phyloP scores from a whole-genome alignment of 1,140 invertebrate genomes.

The Drosophila sulfurigaster region DNA sequence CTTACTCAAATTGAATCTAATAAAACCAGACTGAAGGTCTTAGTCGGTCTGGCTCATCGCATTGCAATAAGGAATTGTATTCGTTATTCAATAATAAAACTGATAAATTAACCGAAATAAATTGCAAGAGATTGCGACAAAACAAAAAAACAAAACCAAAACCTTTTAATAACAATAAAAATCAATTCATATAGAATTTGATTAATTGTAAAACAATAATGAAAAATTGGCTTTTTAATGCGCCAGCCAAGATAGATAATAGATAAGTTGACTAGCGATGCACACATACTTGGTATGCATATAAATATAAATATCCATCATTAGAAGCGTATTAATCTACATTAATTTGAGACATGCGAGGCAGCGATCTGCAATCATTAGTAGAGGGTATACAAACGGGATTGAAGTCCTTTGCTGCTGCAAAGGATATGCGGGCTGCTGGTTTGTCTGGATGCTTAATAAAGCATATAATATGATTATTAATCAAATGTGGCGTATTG shows the following conservation, averaged over 20 bases:
- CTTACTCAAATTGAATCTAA: no score
- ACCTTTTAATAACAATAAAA: not conserved
- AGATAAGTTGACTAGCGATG: slow-evolving; percentile 11
- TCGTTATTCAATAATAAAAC: no score
- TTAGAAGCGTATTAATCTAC: slow-evolving; percentile 40
- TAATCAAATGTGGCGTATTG: slow-evolving; percentile 77
- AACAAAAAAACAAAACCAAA: no score
- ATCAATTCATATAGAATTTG: not conserved
- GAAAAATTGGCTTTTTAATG: not conserved
- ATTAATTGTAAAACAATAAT: slow-evolving; percentile 6
- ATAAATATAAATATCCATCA: not conserved
- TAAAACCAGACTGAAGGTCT: no score
- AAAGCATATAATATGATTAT: slow-evolving; percentile 83
- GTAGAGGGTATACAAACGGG: slow-evolving; percentile 28
- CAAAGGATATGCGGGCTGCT: slow-evolving; percentile 6
- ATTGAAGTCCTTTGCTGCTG: not conserved
- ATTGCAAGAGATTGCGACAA: no score
- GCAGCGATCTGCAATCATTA: slow-evolving; percentile 20
- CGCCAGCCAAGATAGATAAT: not conserved
- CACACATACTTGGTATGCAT: not conserved
- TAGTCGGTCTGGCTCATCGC: no score
- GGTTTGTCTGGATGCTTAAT: slow-evolving; percentile 63
- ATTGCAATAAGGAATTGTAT: no score
- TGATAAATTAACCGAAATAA: no score
- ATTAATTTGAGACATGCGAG: slow-evolving; percentile 35